Evolutionary conservation across 2,113 vertebrate species (phyloP).

Genomic region (Piprites chloris): DNA sequence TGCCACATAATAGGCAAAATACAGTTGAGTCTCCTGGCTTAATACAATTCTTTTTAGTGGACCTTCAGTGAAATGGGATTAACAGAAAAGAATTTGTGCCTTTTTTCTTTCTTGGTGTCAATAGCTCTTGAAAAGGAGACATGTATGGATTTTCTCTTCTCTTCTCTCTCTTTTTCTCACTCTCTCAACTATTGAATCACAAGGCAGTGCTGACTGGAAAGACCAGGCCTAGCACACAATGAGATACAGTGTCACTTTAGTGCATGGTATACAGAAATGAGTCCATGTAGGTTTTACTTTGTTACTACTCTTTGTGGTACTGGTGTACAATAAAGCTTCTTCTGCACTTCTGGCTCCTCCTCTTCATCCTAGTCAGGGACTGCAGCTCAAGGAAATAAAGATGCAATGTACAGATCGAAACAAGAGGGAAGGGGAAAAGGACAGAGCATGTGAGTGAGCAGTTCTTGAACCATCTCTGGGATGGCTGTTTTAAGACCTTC

Average conservation of each 20-base stretch:
- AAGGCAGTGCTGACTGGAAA: neutral
- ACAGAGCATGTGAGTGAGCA: neutral
- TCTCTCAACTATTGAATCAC: neutral
- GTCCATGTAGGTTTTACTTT: neutral
- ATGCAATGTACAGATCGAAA: neutral
- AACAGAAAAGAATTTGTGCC: neutral
- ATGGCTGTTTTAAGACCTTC: neutral
- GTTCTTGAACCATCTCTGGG: neutral
- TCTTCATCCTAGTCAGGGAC: neutral
- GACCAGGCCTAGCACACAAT: neutral
- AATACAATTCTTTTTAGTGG: neutral
- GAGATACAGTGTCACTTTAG: neutral
- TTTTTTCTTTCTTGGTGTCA: neutral
- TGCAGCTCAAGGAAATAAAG: neutral
- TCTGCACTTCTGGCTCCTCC: neutral
- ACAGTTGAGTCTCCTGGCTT: neutral
- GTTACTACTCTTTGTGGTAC: neutral
- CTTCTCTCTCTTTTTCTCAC: no score
- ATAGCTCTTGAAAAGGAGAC: neutral
- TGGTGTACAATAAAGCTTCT: neutral
- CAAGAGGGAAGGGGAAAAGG: neutral
- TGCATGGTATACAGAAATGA: neutral
- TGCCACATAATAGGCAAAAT: neutral
- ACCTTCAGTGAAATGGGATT: neutral
- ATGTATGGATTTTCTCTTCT: neutral